A percentile compares a stretch with the other conserved stretches of the same genome.
phyloP scores from a whole-genome alignment of 2,113 vertebrate genomes.

The Neolamprologus sp. region DNA sequence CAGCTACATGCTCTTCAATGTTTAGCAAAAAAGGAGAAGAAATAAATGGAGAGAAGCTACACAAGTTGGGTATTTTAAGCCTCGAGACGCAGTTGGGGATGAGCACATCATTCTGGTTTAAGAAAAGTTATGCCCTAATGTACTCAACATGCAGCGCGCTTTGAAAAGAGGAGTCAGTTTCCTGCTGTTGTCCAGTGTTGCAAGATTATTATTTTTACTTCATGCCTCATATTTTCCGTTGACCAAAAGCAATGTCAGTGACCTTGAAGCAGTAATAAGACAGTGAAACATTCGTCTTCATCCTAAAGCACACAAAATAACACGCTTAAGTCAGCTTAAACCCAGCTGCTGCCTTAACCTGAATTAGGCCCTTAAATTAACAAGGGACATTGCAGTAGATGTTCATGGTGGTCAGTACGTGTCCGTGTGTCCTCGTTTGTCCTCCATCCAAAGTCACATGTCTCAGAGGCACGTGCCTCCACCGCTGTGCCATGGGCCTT shows the following conservation, averaged over 20 bases:
- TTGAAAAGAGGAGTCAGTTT: not conserved
- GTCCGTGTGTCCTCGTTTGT: not conserved
- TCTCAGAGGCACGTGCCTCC: not conserved
- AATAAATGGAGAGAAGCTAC: not conserved
- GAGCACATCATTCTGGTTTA: not conserved
- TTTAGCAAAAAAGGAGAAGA: not conserved
- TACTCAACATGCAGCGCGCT: not conserved
- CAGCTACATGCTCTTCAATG: not conserved
- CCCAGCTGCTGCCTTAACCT: not conserved
- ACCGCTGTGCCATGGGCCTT: not conserved
- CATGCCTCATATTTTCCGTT: not conserved
- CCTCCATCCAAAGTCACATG: slow-evolving; percentile 11
- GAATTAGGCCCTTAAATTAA: not conserved
- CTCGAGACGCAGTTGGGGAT: not conserved
- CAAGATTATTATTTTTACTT: not conserved
- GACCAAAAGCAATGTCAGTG: not conserved
- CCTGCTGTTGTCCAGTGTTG: not conserved
- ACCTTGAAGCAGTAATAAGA: not conserved
- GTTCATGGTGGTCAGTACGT: not conserved
- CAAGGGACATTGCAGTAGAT: not conserved
- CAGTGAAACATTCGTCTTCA: not conserved
- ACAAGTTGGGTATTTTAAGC: not conserved
- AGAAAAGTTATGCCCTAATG: not conserved
- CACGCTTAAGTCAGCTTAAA: not conserved
- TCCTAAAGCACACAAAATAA: not conserved